These are phyloP conservation scores for Drosophila neonasuta DNA, from an alignment of 2,888 invertebrate genomes.

Conservation along the genomic window DNA sequence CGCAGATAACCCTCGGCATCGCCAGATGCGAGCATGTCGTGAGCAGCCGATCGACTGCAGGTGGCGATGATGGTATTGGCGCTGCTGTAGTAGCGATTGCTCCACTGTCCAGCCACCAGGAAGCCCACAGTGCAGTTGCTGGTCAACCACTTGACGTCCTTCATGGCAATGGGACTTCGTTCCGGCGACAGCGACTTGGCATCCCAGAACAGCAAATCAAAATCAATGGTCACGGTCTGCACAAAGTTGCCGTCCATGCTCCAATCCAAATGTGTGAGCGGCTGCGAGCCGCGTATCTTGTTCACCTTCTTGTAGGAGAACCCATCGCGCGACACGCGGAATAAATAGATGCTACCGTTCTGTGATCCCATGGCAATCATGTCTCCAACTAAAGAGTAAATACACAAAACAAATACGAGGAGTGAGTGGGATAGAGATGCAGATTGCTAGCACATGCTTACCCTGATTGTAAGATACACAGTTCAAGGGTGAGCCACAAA, in stretches of 20 bases:
- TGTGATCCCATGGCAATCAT: constrained; percentile 94
- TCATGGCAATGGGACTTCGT: constrained; percentile 94
- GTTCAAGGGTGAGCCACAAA: constrained; percentile 93
- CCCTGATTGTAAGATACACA: constrained; percentile 94
- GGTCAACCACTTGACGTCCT: constrained; percentile 94
- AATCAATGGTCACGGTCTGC: constrained; percentile 94
- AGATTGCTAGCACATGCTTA: constrained; percentile 80
- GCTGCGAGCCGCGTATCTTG: constrained; percentile 92
- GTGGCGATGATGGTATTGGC: constrained; percentile 92
- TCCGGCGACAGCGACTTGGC: constrained; percentile 93
- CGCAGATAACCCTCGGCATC: constrained; percentile 95
- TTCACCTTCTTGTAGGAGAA: constrained; percentile 95
- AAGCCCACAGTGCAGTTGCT: constrained; percentile 94
- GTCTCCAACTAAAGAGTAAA: constrained; percentile 87
- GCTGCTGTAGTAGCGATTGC: constrained; percentile 93
- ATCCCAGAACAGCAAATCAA: constrained; percentile 95
- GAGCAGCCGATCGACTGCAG: constrained; percentile 91
- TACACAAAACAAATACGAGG: not conserved
- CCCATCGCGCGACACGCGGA: constrained; percentile 93
- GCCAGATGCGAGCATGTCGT: constrained; percentile 92
- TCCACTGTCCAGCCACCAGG: constrained; percentile 94
- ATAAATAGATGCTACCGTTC: constrained; percentile 91
- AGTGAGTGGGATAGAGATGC: not conserved
- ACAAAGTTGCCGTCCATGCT: constrained; percentile 93
- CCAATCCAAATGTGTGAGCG: constrained; percentile 94